Percentiles rank a stretch among this genome's conserved stretches.
Evolutionary conservation across 2,797 vertebrate genomes (phyloP).

Genomic region (Cyclopterus lumpus): DNA sequence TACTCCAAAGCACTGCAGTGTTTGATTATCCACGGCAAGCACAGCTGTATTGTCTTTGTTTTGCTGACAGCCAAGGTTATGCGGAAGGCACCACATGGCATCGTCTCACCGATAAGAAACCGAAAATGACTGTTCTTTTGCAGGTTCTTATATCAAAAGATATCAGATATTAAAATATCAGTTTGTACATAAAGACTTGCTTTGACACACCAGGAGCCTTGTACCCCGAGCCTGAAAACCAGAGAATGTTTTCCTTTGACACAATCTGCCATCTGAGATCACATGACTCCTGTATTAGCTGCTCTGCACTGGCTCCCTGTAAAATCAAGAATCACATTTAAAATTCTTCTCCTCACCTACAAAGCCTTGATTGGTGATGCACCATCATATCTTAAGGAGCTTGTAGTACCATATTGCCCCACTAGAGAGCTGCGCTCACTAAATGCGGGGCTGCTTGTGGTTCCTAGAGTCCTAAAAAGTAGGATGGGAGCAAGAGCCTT

Average conservation of each 20-base stretch:
- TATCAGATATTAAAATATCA: slow-evolving; percentile 2
- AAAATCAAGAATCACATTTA: too few species aligned
- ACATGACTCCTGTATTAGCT: too few species aligned
- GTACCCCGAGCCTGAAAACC: neutral
- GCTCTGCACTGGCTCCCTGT: too few species aligned
- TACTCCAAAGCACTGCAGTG: slow-evolving; percentile 25
- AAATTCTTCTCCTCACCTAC: too few species aligned
- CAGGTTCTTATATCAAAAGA: neutral
- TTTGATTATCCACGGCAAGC: slow-evolving; percentile 31
- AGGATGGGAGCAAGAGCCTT: too few species aligned
- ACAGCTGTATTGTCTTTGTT: slow-evolving; percentile 31
- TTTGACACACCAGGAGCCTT: slow-evolving; percentile 1
- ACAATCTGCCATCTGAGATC: too few species aligned
- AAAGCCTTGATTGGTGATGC: too few species aligned
- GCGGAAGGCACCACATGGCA: slow-evolving; percentile 24
- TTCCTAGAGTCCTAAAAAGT: too few species aligned
- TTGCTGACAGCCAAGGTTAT: slow-evolving; percentile 53
- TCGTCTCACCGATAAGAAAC: slow-evolving; percentile 19
- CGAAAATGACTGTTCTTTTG: slow-evolving; percentile 3
- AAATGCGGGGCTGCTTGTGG: too few species aligned
- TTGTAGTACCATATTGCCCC: too few species aligned
- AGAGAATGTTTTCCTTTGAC: neutral
- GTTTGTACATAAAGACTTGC: slow-evolving; percentile 1
- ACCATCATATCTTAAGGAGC: too few species aligned
- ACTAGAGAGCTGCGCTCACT: too few species aligned